These are phyloP conservation scores for Alviniconcha marisindica DNA, from an alignment of 1,140 invertebrate species.

Conservation along the genomic window DNA sequence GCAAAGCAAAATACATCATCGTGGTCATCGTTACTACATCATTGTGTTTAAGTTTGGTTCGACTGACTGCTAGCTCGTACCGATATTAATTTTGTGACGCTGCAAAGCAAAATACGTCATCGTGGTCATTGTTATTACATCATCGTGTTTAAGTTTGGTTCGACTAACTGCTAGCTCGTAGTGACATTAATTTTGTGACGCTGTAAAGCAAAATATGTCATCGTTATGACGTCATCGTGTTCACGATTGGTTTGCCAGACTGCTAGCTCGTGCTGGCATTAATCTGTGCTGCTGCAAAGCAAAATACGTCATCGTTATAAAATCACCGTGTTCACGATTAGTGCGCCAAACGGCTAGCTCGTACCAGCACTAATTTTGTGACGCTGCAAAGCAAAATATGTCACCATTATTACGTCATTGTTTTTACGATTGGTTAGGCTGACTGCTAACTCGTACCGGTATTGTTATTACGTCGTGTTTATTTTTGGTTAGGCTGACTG, in stretches of 20 bases:
- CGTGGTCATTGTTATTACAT: neutral
- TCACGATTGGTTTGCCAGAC: neutral
- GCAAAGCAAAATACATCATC: neutral
- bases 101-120: neutral
- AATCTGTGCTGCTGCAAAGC: neutral
- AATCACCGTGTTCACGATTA: neutral
- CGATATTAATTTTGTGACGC: neutral
- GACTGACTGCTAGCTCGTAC: neutral
- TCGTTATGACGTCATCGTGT: neutral
- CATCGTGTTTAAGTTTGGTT: neutral
- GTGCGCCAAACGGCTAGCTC: neutral
- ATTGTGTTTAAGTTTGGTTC: neutral
- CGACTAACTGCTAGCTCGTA: neutral
- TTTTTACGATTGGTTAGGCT: too few species aligned
- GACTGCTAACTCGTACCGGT: too few species aligned
- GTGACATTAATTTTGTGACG: neutral
- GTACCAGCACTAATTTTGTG: neutral
- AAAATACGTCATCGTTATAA: neutral
- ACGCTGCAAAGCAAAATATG: neutral
- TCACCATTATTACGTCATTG: neutral
- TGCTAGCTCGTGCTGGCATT: neutral
- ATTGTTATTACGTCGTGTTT: neutral
- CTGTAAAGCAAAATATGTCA: neutral
- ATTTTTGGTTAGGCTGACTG: neutral
- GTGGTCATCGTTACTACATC: neutral